Percentiles rank a stretch among this genome's conserved stretches.
Evolutionary conservation across 2,888 invertebrate species (phyloP).

Genomic region (Selenia dentaria): DNA sequence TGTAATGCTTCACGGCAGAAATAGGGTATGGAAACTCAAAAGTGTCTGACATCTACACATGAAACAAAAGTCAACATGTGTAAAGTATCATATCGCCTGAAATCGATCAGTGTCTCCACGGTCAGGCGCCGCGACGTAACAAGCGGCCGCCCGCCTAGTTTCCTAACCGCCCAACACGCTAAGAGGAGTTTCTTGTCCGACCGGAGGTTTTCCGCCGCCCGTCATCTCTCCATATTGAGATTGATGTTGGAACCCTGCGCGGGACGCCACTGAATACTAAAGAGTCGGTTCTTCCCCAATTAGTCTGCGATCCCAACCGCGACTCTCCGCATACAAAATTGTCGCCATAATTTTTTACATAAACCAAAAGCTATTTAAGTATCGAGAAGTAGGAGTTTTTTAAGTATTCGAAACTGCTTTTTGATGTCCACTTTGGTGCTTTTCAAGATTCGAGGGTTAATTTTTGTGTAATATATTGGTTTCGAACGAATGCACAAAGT

Average conservation of each 20-base stretch:
- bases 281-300: constrained; percentile 77
- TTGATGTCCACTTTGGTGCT: not conserved
- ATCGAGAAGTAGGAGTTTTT: constrained; percentile 8
- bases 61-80: constrained; percentile 16
- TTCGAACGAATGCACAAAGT: no score
- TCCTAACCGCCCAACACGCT: constrained; percentile 38
- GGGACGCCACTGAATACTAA: constrained; percentile 74
- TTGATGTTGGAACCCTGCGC: constrained; percentile 74
- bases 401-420: constrained; percentile 11
- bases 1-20: no score
- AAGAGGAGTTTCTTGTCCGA: constrained; percentile 80
- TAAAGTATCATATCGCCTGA: constrained; percentile 35
- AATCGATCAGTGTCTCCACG: constrained; percentile 61
- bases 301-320: constrained; percentile 69
- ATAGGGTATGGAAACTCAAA: no score
- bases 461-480: no score
- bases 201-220: constrained; percentile 67
- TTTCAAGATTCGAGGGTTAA: not conserved
- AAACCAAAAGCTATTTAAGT: constrained; percentile 48
- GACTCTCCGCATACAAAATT: constrained; percentile 77
- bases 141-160: constrained; percentile 40
- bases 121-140: constrained; percentile 44
- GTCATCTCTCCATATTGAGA: constrained; percentile 81
- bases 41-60: not conserved
- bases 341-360: constrained; percentile 70